A percentile compares a stretch with the other conserved stretches of the same genome.
phyloP scores from a whole-genome alignment of 2,888 invertebrate species.

The Tenthredo amoena region DNA sequence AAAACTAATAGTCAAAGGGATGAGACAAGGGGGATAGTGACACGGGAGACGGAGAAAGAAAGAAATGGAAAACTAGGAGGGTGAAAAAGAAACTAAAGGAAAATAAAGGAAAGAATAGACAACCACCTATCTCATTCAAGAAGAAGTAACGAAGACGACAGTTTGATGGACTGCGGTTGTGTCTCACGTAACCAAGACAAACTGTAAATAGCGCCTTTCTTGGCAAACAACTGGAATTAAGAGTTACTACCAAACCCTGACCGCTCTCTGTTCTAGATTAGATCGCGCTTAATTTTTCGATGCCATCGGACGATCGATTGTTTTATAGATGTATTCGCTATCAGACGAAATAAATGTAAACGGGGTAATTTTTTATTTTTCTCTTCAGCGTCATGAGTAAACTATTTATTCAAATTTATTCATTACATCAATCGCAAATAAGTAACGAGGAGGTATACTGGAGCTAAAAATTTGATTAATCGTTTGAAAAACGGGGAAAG shows the following conservation, averaged over 20 bases:
- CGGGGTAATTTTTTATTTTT: neutral
- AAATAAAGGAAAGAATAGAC: constrained; percentile 44
- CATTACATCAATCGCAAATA: constrained; percentile 5
- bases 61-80: constrained; percentile 35
- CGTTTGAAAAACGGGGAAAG: neutral
- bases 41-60: constrained; percentile 23
- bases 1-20: constrained; percentile 43
- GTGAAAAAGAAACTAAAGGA: constrained; percentile 14
- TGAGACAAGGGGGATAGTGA: constrained; percentile 22
- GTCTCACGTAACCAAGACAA: constrained; percentile 50
- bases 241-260: constrained; percentile 49
- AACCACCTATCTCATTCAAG: constrained; percentile 51
- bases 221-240: constrained; percentile 47
- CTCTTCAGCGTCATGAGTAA: neutral
- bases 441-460: neutral
- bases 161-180: constrained; percentile 51
- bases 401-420: constrained; percentile 28
- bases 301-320: constrained; percentile 12
- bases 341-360: neutral
- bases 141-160: constrained; percentile 51
- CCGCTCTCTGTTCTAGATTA: constrained; percentile 43
- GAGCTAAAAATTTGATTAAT: neutral
- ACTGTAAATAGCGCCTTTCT: constrained; percentile 48
- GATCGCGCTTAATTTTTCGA: constrained; percentile 47
- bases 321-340: neutral